A percentile compares a stretch with the other conserved stretches of the same genome.
These are phyloP conservation scores for Serinus canaria DNA, from an alignment of 2,113 vertebrate genomes.

Conservation along the genomic window DNA sequence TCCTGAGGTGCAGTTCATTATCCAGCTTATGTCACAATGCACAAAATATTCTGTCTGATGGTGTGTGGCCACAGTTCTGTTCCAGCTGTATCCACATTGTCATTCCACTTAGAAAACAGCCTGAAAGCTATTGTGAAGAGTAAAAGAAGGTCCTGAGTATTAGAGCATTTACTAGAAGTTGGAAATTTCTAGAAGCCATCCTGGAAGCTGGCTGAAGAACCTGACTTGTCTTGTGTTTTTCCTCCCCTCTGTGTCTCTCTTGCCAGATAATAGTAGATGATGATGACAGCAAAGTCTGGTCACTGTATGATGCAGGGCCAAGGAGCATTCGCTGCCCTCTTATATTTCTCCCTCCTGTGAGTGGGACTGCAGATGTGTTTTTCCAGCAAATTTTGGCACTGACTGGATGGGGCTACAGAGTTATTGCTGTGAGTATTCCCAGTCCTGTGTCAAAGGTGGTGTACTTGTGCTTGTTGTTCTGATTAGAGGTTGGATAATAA, in stretches of 20 bases:
- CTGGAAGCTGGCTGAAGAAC: not conserved
- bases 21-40: not conserved
- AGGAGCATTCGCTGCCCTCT: slow-evolving; percentile 93
- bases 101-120: not conserved
- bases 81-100: not conserved
- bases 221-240: not conserved
- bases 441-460: not conserved
- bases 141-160: not conserved
- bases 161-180: not conserved
- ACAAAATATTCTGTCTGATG: not conserved
- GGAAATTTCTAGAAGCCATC: not conserved
- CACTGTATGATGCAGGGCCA: slow-evolving; percentile 93
- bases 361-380: slow-evolving; percentile 96
- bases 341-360: slow-evolving; percentile 95
- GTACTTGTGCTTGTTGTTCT: not conserved
- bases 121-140: not conserved
- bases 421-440: slow-evolving; percentile 89
- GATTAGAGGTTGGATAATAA: not conserved
- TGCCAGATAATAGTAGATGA: slow-evolving; percentile 96
- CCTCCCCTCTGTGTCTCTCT: not conserved
- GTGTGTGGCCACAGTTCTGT: not conserved
- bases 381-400: slow-evolving; percentile 95
- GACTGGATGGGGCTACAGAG: slow-evolving; percentile 95
- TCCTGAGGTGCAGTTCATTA: not conserved
- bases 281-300: slow-evolving; percentile 98